These are phyloP conservation scores for Alviniconcha strummeri DNA, from an alignment of 2,888 invertebrate species.

Conservation along the genomic window DNA sequence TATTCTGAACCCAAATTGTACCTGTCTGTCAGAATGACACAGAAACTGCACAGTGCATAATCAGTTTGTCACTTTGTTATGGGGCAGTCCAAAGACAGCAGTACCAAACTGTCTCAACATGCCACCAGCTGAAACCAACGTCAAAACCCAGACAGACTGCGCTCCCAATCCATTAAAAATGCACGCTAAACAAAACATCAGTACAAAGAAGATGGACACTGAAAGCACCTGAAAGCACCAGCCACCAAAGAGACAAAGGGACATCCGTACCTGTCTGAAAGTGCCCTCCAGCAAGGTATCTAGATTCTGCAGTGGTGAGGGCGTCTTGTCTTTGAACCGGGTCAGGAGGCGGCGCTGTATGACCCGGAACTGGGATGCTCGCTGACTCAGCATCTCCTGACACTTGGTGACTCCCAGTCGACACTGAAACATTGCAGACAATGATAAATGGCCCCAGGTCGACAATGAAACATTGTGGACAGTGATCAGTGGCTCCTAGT, in stretches of 20 bases:
- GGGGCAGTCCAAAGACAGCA: no score
- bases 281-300: slow-evolving; percentile 84
- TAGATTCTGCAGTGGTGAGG: slow-evolving; percentile 82
- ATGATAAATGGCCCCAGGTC: neutral
- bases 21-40: no score
- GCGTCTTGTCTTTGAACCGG: slow-evolving; percentile 86
- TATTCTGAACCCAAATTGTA: no score
- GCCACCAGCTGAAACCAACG: no score
- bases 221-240: neutral
- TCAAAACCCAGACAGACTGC: no score
- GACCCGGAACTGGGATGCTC: slow-evolving; percentile 84
- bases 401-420: slow-evolving; percentile 62
- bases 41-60: no score
- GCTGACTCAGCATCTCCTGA: slow-evolving; percentile 74
- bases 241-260: neutral
- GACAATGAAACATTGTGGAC: no score
- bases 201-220: neutral
- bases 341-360: slow-evolving; percentile 86
- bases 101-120: no score
- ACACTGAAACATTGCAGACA: slow-evolving; percentile 48
- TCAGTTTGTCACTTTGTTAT: no score
- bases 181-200: neutral
- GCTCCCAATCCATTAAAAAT: no score
- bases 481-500: no score
- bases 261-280: slow-evolving; percentile 76